Base-by-base conservation (phyloP, 2,797 vertebrate species). In the Sandelia bainsii region DNA sequence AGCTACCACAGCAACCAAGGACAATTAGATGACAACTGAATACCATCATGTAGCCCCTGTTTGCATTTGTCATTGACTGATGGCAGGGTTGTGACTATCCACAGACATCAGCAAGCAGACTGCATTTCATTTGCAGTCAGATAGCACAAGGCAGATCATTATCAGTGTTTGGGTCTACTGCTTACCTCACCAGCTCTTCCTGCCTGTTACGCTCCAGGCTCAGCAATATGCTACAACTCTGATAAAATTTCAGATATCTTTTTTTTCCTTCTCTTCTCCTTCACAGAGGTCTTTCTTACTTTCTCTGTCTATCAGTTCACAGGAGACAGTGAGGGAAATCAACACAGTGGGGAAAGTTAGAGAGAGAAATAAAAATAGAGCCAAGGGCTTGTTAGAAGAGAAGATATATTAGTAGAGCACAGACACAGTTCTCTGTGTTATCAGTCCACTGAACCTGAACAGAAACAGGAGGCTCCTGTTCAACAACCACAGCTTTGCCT, bases 61-160 rank as follows among this genome's bases (percentile, higher is more conserved):
- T 84, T 87, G 81, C 64, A 13, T 82, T 77, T 90, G 86, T 81
- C 86, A 92, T 44, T 83, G 89, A 92, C 80, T 87, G 88, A 90
- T 87, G 81, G 64, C 75, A 76, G 52, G 27, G 39, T 50, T 71
- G 68, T 8, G 54, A 74, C 66, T 46, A 53, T 82, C 62, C 65
- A 63, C 58, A 80, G 75, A 88, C 83, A 88, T 82, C 78, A 74
- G 69, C 69, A 64, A 84, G 72, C 46, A 69, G 79, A 62, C 67
- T 71, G 75, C 69, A 56, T 86, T 81, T 84, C 66, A 89, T 82
- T 84, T 88, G 83, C 19, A 82, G 81, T 75, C 69, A 66, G 78
- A 88, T 80, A 73, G 79, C 83, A 75, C 49, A 11, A 75, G 80
- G 51, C 87, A 81, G 89, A 92, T 91, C 86, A 75, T 80, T 93